Evolutionary conservation across 2,797 vertebrate species (phyloP), one percentile per base, ranked within the genome.

Genomic region (Falco columbarius): DNA sequence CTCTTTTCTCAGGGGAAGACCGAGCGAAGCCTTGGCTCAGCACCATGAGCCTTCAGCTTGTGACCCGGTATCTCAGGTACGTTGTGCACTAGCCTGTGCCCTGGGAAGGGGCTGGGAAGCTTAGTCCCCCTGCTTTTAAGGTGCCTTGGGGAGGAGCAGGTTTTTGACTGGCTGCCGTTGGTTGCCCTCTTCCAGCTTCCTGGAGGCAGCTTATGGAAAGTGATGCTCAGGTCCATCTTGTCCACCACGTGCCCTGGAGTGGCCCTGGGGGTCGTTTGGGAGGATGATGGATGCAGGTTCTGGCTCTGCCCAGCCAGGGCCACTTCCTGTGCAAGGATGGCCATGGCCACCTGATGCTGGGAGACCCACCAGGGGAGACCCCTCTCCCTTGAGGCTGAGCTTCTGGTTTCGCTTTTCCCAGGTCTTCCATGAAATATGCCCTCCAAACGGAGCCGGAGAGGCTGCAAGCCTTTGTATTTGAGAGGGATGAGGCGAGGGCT

Each of bases 21-120:
- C 51, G 7, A 97, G 81, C 8, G 34, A 96, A 97, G 42, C 91
- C 67, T 96, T 97, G 97, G 96, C 97, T 95, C 21, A 1, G 56
- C 77, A 88, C 86, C 71, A 74, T 3, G 12, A 88, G 32, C 40
- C 54, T 91, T 95, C 73, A 85, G 90, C 61, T 84, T 94, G 62
- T 76, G 58, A 63, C 87, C 73, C 36, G 73, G 17, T 38, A 49
- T 40, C 58, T 88, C 55, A 85, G 75, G 20, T n/a, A 65, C 3
- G 0, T 27, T 14, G 27, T 27, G 75, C 22, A 22, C 56, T 51
- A 75, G 36, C 85, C 75, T 56, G 55, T n/a, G 49, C 30, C 74
- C 81, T 66, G 40, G 6, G 23, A 70, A 84, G 70, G 36, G 42
- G 34, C 40, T 15, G 18, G 40, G 34, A 12, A 6, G 6, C 56